Percentiles rank a stretch among this genome's conserved stretches.
Evolutionary conservation across 2,797 vertebrate genomes (phyloP).

Genomic region (Cichlasoma orientale): DNA sequence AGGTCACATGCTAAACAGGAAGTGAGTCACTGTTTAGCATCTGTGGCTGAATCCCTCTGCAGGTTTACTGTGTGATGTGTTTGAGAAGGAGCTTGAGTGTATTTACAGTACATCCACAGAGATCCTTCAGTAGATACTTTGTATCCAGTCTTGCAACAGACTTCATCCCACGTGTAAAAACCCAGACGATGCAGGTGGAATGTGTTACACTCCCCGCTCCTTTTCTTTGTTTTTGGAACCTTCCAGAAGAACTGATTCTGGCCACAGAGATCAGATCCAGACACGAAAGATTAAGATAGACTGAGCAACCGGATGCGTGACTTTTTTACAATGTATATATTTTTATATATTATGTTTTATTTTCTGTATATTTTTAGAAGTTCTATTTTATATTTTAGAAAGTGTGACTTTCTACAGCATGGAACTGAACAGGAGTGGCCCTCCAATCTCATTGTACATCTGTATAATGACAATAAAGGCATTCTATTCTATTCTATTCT

Average conservation of each 20-base stretch:
- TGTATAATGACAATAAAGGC: too few relatives aligned
- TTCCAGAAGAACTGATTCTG: background rate
- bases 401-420: too few relatives aligned
- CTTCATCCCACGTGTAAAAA: fast-evolving
- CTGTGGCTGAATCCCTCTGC: fast-evolving
- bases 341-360: too few relatives aligned
- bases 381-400: too few relatives aligned
- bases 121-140: background rate
- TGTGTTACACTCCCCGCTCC: background rate
- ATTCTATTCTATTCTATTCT: too few relatives aligned
- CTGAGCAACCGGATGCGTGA: too few relatives aligned
- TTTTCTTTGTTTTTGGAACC: background rate
- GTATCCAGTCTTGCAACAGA: background rate
- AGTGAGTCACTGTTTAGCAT: background rate
- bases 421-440: too few relatives aligned
- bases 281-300: too few relatives aligned
- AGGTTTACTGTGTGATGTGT: background rate
- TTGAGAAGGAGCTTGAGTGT: background rate
- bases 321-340: too few relatives aligned
- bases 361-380: too few relatives aligned
- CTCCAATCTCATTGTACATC: too few relatives aligned
- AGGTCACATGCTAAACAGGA: background rate
- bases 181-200: background rate
- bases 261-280: background rate
- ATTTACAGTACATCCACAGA: background rate